Evolutionary conservation across 2,888 invertebrate genomes (phyloP).

Genomic region (Allacma fusca): DNA sequence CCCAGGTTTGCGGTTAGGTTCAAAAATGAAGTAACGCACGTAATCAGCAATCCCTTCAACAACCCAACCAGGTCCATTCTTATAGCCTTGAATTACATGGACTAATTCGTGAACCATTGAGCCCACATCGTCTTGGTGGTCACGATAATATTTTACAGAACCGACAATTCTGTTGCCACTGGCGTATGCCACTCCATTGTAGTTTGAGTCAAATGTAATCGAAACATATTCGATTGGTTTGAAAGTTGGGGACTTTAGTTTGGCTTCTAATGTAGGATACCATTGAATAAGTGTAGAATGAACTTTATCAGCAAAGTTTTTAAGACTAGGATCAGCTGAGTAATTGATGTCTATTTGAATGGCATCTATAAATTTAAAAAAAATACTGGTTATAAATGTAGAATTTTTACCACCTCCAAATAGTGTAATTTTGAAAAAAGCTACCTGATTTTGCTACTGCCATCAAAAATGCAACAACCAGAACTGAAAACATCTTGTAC

Average conservation of each 20-base stretch:
- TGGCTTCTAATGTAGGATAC: slow-evolving; percentile 45
- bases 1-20: slow-evolving; percentile 23
- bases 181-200: slow-evolving; percentile 58
- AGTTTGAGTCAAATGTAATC: slow-evolving; percentile 57
- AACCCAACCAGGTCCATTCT: slow-evolving; percentile 37
- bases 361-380: slow-evolving; percentile 25
- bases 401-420: too few species aligned
- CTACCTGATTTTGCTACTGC: too few species aligned
- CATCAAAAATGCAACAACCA: too few species aligned
- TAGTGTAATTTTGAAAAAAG: too few species aligned
- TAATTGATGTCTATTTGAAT: slow-evolving; percentile 40
- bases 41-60: slow-evolving; percentile 45
- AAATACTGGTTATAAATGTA: too few species aligned
- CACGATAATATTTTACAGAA: slow-evolving; percentile 35
- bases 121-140: slow-evolving; percentile 38
- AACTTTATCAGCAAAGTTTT: slow-evolving; percentile 49
- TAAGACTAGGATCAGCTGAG: slow-evolving; percentile 35
- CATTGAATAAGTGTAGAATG: slow-evolving; percentile 48
- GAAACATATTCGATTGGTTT: slow-evolving; percentile 40
- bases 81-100: slow-evolving; percentile 44
- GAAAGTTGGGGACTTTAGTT: slow-evolving; percentile 50
- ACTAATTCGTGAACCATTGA: slow-evolving; percentile 47
- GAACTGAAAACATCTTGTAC: too few species aligned
- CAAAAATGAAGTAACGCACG: slow-evolving; percentile 36
- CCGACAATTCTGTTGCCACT: slow-evolving; percentile 30